Percentiles rank a stretch among this genome's conserved stretches.
These are phyloP conservation scores for Eubucco bourcierii DNA, from an alignment of 2,113 vertebrate species.

Conservation along the genomic window DNA sequence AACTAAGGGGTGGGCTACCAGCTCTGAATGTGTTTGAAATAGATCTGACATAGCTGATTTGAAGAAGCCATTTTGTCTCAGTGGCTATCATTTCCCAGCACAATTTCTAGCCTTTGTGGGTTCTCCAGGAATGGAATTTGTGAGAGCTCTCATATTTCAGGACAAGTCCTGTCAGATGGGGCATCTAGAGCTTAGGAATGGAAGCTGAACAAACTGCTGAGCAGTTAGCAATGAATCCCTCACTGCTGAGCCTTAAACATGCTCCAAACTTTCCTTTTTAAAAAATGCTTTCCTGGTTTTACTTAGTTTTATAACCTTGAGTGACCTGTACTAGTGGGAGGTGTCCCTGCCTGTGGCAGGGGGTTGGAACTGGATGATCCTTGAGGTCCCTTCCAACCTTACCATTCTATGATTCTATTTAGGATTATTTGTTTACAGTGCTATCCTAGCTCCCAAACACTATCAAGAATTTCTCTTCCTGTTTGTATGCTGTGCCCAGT, in stretches of 20 bases:
- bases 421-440: background rate
- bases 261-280: background rate
- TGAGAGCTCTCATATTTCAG: background rate
- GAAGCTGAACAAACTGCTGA: background rate
- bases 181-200: background rate
- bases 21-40: background rate
- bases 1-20: background rate
- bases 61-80: background rate
- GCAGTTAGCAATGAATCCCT: background rate
- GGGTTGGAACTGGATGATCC: too few relatives aligned
- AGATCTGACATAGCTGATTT: background rate
- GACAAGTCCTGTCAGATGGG: background rate
- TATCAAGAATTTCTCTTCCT: background rate
- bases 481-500: background rate
- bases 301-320: background rate
- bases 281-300: background rate
- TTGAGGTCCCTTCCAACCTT: too few relatives aligned
- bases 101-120: background rate
- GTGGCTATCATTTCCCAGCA: background rate
- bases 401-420: too few relatives aligned
- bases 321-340: too few relatives aligned
- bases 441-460: background rate
- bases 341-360: too few relatives aligned
- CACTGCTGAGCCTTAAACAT: fast-evolving
- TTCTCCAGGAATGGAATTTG: background rate